These are phyloP conservation scores for Drosophila mayaguana DNA, from an alignment of 2,888 invertebrate species.

Conservation along the genomic window DNA sequence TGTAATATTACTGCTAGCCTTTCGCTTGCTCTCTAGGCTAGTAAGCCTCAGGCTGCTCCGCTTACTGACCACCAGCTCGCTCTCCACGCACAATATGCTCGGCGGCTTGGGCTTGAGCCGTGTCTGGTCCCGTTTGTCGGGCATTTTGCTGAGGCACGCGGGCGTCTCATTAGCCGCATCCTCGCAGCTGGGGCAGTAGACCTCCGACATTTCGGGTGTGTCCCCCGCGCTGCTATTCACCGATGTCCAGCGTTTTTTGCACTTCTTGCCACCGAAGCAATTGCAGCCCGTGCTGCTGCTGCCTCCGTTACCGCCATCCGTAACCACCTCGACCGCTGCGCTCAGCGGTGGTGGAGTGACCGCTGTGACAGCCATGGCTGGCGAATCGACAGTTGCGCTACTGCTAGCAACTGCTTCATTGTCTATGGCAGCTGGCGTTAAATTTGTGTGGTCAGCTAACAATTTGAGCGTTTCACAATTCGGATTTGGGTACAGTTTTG, in stretches of 20 bases:
- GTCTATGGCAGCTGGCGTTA: slow-evolving; percentile 22
- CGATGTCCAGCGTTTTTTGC: slow-evolving; percentile 83
- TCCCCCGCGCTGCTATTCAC: slow-evolving; percentile 54
- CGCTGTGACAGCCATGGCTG: slow-evolving; percentile 48
- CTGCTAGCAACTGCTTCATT: slow-evolving; percentile 4
- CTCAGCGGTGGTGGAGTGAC: slow-evolving; percentile 60
- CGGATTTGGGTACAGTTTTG: slow-evolving; percentile 83
- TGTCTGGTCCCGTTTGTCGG: slow-evolving; percentile 75
- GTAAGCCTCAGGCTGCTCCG: slow-evolving; percentile 69
- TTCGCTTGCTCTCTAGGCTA: slow-evolving; percentile 46
- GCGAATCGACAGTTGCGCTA: background rate
- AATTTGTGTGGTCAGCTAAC: slow-evolving; percentile 35
- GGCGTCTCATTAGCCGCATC: slow-evolving; percentile 85
- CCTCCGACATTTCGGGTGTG: slow-evolving; percentile 87
- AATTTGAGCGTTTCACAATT: slow-evolving; percentile 72
- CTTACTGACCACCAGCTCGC: slow-evolving; percentile 81
- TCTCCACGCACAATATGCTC: slow-evolving; percentile 84
- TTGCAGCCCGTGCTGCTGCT: slow-evolving; percentile 83
- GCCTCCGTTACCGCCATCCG: slow-evolving; percentile 35
- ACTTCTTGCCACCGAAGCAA: slow-evolving; percentile 83
- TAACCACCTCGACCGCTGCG: slow-evolving; percentile 62
- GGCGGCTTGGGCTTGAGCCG: slow-evolving; percentile 80
- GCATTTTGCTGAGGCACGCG: slow-evolving; percentile 86
- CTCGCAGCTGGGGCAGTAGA: slow-evolving; percentile 86
- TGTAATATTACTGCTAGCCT: slow-evolving; percentile 50